Conservation (phyloP, 2,797 vertebrate species). For the Manis crassicaudata region DNA sequence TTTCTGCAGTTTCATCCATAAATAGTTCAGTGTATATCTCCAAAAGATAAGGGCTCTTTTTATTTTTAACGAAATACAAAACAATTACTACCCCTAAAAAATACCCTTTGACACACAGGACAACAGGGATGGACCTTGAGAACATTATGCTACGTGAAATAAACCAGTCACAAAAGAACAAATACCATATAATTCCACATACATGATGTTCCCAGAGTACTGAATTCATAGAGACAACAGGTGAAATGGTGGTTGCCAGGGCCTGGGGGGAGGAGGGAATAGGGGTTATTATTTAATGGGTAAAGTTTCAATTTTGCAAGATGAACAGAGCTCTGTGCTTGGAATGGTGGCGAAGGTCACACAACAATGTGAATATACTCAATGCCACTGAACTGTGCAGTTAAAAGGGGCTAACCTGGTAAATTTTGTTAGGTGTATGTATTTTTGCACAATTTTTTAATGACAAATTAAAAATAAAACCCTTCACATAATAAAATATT, state of each 20-base stretch:
- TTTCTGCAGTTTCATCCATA: background rate
- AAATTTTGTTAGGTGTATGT: background rate
- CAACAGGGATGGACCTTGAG: background rate
- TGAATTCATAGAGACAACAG: background rate
- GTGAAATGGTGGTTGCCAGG: background rate
- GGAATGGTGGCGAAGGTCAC: background rate
- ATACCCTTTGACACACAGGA: background rate
- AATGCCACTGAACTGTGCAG: background rate
- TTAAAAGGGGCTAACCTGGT: background rate
- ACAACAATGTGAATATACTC: background rate
- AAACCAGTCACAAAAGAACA: background rate
- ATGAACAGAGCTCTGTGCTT: background rate
- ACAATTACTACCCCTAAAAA: background rate
- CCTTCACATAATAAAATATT: background rate
- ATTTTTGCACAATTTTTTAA: background rate
- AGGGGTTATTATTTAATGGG: background rate
- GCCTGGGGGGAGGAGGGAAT: background rate
- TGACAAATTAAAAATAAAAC: background rate
- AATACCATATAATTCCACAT: background rate
- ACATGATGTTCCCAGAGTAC: background rate
- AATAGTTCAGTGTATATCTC: background rate
- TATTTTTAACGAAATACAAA: background rate
- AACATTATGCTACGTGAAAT: background rate
- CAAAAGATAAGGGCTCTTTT: constrained; percentile 3
- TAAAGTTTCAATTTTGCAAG: background rate